Evolutionary conservation across 2,113 vertebrate species (phyloP).

Genomic region (Saguinus imperator): DNA sequence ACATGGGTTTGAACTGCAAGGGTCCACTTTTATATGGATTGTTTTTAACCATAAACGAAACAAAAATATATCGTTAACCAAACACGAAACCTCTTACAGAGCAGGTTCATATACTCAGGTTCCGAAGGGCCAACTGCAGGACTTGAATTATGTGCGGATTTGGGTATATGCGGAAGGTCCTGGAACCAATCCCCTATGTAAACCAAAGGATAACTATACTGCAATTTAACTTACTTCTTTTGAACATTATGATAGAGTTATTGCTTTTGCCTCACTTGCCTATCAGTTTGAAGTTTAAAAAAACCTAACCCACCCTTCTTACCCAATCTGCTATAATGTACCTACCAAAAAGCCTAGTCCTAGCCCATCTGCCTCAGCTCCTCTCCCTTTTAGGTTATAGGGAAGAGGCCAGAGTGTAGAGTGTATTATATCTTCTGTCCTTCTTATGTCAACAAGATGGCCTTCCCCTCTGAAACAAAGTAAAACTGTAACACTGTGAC

Average conservation of each 20-base stretch:
- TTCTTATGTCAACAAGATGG: background rate
- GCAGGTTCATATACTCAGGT: background rate
- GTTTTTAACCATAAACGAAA: background rate
- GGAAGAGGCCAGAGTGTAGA: background rate
- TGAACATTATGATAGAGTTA: background rate
- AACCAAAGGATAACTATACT: background rate
- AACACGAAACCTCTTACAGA: background rate
- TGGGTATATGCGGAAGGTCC: background rate
- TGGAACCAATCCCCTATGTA: background rate
- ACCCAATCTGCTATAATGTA: background rate
- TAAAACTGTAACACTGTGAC: background rate
- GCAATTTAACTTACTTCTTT: background rate
- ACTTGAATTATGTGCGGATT: background rate
- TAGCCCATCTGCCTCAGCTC: background rate
- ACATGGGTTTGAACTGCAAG: background rate
- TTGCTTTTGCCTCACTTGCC: background rate
- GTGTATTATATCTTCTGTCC: background rate
- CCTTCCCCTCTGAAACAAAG: background rate
- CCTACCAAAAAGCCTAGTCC: background rate
- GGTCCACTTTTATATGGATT: background rate
- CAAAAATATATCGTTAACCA: background rate
- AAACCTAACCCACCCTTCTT: background rate
- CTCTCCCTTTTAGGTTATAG: background rate
- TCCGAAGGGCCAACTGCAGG: background rate
- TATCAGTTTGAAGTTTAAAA: background rate